phyloP scores from a whole-genome alignment of 1,140 invertebrate species.

The Adoxophyes honmai region DNA sequence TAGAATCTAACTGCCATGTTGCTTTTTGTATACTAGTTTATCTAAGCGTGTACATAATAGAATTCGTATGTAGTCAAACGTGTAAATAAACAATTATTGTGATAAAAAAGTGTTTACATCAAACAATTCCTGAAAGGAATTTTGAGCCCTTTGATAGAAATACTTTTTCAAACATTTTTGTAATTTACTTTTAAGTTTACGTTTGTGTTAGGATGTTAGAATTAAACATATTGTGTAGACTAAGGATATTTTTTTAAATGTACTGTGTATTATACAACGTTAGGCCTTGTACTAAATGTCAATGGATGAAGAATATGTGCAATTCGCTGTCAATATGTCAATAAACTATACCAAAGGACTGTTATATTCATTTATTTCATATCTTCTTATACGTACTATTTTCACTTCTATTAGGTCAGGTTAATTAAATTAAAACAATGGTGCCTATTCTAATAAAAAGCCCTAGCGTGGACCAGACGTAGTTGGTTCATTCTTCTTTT shows the following conservation, averaged over 20 bases:
- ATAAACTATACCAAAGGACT: conserved; percentile 51
- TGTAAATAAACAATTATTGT: conserved; percentile 15
- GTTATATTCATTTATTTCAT: not conserved
- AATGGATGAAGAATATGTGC: conserved; percentile 34
- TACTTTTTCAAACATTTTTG: conserved; percentile 46
- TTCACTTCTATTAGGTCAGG: too few relatives aligned
- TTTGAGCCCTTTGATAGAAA: conserved; percentile 61
- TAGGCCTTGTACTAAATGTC: conserved; percentile 36
- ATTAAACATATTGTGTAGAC: not conserved
- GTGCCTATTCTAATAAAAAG: too few relatives aligned
- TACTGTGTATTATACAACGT: conserved; percentile 24
- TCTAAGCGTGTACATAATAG: conserved; percentile 23
- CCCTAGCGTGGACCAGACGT: too few relatives aligned
- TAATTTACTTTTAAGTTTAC: conserved; percentile 25
- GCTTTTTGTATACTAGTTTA: not conserved
- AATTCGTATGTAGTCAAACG: conserved; percentile 6
- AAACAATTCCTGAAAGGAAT: conserved; percentile 43
- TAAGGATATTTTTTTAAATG: conserved; percentile 25
- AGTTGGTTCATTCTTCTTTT: too few relatives aligned
- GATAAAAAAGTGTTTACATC: conserved; percentile 53
- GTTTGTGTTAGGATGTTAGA: conserved; percentile 6
- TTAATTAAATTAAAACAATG: too few relatives aligned
- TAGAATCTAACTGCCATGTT: not conserved
- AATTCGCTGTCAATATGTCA: conserved; percentile 48
- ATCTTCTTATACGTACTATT: too few relatives aligned